Evolutionary conservation across 2,113 vertebrate genomes (phyloP), one percentile per base, ranked within the genome.

Genomic region (Ramphastos sulfuratus): DNA sequence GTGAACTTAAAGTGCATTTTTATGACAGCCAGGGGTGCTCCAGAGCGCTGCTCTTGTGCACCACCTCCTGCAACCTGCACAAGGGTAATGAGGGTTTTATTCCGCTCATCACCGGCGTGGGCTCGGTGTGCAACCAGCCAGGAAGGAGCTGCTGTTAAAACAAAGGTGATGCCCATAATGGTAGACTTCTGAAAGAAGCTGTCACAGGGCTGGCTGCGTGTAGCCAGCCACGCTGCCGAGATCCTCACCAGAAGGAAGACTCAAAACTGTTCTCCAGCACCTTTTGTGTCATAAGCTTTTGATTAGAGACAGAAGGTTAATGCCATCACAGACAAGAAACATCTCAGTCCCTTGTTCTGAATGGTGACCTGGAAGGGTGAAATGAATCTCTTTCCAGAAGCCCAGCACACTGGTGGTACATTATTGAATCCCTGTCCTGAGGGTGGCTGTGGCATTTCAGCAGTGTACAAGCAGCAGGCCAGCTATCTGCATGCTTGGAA

Each of bases 291-390:
- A 50, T 42, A 28, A 37, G 85, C 83, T 83, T 95, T 94, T 96
- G 82, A 95, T 90, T 72, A 95, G 90, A 92, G 90, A 90, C 92
- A 86, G 94, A 90, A 92, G 90, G 92, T 87, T 95, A 79, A 71
- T 93, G 93, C 83, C 92, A 92, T 39, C 75, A 60, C 0, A 5
- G 75, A 89, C 93, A 89, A 77, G 64, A 87, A 56, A 84, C 75
- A 74, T 90, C 75, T 17, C 0, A 0, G 10, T 81, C 85, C 88
- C 83, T 81, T 79, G 37, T 87, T 95, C 84, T 87, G 83, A 90
- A 84, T 0, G 5, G 77, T 82, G 95, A 93, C 75, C 84, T 87
- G 81, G 63, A 94, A 95, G 81, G 69, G 65, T 93, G 96, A 95
- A 74, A 86, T 81, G 20, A 77, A 65, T 96, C 91, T 83, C 89